Evolutionary conservation across 2,888 invertebrate species (phyloP).

Genomic region (Papilio protenor): DNA sequence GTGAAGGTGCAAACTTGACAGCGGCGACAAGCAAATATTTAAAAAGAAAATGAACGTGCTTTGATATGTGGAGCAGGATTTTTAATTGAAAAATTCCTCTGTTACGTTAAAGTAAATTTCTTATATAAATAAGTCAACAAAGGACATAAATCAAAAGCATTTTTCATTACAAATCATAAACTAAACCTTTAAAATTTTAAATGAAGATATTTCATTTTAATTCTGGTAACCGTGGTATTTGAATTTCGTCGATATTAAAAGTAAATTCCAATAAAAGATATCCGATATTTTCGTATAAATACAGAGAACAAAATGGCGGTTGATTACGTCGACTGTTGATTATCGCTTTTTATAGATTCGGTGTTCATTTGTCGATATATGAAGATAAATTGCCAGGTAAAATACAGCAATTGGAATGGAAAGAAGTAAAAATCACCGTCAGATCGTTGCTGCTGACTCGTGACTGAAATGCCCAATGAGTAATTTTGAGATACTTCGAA

Average conservation of each 20-base stretch:
- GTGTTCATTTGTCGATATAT: conserved; percentile 57
- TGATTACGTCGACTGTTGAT: conserved; percentile 31
- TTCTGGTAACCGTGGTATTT: background rate
- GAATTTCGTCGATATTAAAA: background rate
- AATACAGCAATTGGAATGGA: conserved; percentile 80
- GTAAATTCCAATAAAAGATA: background rate
- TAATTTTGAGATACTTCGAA: conserved; percentile 82
- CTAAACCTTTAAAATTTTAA: background rate
- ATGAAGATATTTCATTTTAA: background rate
- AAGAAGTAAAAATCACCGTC: conserved; percentile 83
- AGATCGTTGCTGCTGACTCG: conserved; percentile 71
- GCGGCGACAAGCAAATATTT: conserved; percentile 34
- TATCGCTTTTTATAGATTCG: conserved; percentile 34
- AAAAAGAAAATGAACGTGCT: conserved; percentile 27
- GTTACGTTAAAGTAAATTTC: background rate
- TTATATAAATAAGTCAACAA: background rate
- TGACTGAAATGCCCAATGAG: conserved; percentile 82
- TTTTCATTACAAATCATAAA: background rate
- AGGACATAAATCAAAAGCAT: background rate
- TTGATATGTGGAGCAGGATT: conserved; percentile 5
- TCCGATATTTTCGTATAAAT: conserved; percentile 18
- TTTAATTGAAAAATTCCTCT: conserved; percentile 8
- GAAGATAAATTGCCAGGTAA: conserved; percentile 78
- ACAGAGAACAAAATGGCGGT: conserved; percentile 24
- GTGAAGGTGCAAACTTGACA: conserved; percentile 59